phyloP scores from a whole-genome alignment of 2,113 vertebrate species.

The Anolis sagrei region DNA sequence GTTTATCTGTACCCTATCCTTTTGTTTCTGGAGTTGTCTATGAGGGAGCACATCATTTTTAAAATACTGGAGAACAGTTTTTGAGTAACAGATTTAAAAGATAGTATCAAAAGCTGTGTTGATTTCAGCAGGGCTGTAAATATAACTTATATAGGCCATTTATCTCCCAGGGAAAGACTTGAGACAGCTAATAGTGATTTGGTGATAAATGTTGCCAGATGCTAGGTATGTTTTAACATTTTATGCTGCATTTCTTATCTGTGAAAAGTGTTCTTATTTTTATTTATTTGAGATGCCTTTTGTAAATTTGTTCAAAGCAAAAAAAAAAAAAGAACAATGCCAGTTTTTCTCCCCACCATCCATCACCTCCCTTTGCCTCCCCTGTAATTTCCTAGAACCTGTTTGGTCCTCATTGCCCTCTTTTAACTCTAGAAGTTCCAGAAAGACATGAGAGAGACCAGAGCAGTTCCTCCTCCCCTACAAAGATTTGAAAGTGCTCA shows the following conservation, averaged over 20 bases:
- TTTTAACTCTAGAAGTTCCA: constrained; percentile 1
- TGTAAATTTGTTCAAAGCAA: constrained; percentile 8
- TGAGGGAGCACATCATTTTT: background rate
- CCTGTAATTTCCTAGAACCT: constrained; percentile 9
- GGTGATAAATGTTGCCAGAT: constrained; percentile 56
- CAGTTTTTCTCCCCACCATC: background rate
- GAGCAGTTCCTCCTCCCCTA: background rate
- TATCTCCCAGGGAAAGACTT: constrained; percentile 48
- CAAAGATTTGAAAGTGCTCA: background rate
- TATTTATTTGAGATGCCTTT: constrained; percentile 44
- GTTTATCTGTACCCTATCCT: too few relatives aligned
- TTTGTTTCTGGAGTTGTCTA: too few relatives aligned
- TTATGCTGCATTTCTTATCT: constrained; percentile 37
- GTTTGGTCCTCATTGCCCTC: background rate
- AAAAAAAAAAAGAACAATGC: constrained; percentile 9
- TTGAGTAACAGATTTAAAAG: constrained; percentile 34
- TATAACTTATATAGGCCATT: constrained; percentile 57
- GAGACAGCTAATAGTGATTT: constrained; percentile 44
- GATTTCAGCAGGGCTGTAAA: constrained; percentile 51
- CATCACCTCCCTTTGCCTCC: background rate
- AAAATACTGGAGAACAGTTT: background rate
- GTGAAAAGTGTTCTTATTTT: constrained; percentile 45
- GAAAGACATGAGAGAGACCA: background rate
- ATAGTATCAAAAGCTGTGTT: constrained; percentile 33
- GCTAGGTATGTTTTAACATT: constrained; percentile 55